Percentiles rank a stretch among this genome's conserved stretches.
phyloP scores from a whole-genome alignment of 2,888 invertebrate species.

The Gymnocheta viridis region DNA sequence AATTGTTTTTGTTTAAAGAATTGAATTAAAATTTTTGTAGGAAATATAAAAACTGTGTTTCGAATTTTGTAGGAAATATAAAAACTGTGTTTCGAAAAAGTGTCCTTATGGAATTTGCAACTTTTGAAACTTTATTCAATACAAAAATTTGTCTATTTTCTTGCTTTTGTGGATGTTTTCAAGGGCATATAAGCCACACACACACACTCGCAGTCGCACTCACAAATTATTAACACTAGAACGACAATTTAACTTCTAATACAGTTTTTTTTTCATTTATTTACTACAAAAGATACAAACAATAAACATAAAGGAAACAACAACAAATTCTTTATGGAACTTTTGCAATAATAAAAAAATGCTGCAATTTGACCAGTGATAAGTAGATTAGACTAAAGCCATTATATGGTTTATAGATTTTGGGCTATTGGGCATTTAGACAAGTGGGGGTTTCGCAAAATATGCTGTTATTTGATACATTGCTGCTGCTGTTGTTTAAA shows the following conservation, averaged over 20 bases:
- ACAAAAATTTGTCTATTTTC: neutral
- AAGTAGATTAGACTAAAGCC: slow-evolving; percentile 74
- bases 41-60: no score
- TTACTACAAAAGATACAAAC: neutral
- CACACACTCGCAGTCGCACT: neutral
- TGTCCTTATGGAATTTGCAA: neutral
- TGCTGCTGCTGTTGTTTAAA: neutral
- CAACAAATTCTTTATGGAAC: slow-evolving; percentile 32
- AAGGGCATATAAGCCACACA: slow-evolving; percentile 24
- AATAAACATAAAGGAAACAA: slow-evolving; percentile 8
- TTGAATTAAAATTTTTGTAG: no score
- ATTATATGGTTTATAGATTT: slow-evolving; percentile 58
- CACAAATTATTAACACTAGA: neutral
- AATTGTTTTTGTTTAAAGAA: no score
- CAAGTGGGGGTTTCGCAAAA: neutral
- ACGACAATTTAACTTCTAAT: slow-evolving; percentile 31
- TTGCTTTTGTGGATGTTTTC: slow-evolving; percentile 16
- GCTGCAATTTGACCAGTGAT: slow-evolving; percentile 71
- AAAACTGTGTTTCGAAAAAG: neutral
- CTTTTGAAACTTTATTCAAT: slow-evolving; percentile 30
- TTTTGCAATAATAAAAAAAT: slow-evolving; percentile 22
- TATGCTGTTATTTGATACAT: slow-evolving; percentile 11
- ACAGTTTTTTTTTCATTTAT: slow-evolving; percentile 21
- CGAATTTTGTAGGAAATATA: no score
- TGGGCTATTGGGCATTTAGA: slow-evolving; percentile 18